Base-by-base conservation (phyloP, 2,113 vertebrate genomes). In the Pachycephala philippinensis region DNA sequence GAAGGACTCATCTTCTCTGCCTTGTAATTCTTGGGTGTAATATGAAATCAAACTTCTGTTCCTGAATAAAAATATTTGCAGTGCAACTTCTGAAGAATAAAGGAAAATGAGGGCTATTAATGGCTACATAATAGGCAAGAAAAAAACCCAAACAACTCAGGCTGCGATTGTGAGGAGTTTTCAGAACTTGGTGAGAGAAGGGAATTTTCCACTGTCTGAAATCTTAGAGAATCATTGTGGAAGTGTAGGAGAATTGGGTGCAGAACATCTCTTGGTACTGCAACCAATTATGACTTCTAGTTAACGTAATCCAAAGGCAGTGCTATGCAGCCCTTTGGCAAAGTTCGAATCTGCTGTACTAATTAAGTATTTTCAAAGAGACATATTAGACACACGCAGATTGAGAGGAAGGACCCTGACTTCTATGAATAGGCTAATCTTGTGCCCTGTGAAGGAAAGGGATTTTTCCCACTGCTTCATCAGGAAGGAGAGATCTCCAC, bases 301-400 rank as follows among this genome's bases (percentile, higher is more conserved):
- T 33, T 74, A 84, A 44, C 26, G 18, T 81, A 85, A 84, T 82
- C 57, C 18, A 39, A 84, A 68, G 66, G n/a, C 5, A 90, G 35
- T 35, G 45, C 16, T 57, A 74, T 40, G 37, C 66, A 69, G 49
- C 68, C 31, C 35, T 60, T 89, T 66, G 64, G 63, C 50, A 82
- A 76, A 82, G 42, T 69, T 60, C 57, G 70, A 59, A 76, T 66
- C 78, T 91, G 54, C 71, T 77, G 6, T 65, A 84, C 42, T 63
- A 70, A 81, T 93, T 69, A 88, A 77, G 31, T 45, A n/a, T 74
- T 89, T 91, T 85, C 59, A 85, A 72, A 94, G 81, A 91, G 80
- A 87, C 49, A 76, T 0, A 1, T 89, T n/a, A 86, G 78, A 59
- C 50, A 57, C 61, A 75, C 0, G 1, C 23, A 91, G 71, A 75